Base-by-base conservation (phyloP, 2,113 vertebrate species). In the cattle (Bos taurus) region DNA sequence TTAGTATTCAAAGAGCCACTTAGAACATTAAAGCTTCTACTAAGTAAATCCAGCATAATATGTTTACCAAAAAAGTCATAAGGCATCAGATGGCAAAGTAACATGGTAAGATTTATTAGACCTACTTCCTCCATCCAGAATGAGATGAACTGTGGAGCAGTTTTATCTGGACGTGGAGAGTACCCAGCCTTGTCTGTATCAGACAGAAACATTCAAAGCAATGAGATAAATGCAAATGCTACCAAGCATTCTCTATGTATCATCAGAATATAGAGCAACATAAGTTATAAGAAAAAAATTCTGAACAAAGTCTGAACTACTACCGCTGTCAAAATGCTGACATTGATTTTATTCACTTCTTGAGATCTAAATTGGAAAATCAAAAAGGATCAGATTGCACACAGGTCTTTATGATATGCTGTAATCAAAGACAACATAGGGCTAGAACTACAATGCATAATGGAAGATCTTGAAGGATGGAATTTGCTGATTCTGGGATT, bases 61-160 rank as follows among this genome's bases (percentile, higher is more conserved):
- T 97, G 95, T 94, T 96, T 88, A 95, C 78, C 95, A 77, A 78
- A 91, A 52, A 94, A 71, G 5, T 81, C 89, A 54, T 78, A 84
- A 96, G 77, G 46, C 71, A 95, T 40, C 48, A 40, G 2, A 88
- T 98, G 97, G 95, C 90, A 98, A 98, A 98, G 97, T 98, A 95
- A 87, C 84, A 97, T 96, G 97, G 90, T 98, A 98, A 98, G 62
- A 90, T 97, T 98, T 19, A 25, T 40, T 87, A 98, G 60, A 90
- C 9, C 83, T 93, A 7, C 43, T 84, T 87, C 90, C 90, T 92
- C 36, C 83, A 95, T 93, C 23, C 30, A 33, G 83, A 98, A 59
- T 96, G 94, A 98, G 95, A 88, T 1, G 1, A 21, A 93, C 89
- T 40, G 57, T 95, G 88, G 64, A 93, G 71, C 36, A 33, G 86